Percentiles rank a stretch among this genome's conserved stretches.
Conservation (phyloP, 2,797 vertebrate genomes). For the Fistularia commersonii region DNA sequence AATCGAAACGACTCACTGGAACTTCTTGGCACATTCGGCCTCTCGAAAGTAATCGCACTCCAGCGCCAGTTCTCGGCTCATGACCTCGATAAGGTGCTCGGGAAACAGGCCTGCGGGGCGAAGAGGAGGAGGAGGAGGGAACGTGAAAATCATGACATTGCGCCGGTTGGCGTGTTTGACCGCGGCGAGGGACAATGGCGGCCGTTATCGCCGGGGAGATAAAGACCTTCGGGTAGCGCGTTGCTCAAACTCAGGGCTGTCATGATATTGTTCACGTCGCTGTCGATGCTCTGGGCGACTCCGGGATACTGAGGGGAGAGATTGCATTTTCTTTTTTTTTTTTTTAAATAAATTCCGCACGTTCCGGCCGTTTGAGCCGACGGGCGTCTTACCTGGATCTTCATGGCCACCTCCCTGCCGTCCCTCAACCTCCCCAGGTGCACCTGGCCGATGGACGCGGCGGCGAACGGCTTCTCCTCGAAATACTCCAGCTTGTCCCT, state of each 20-base stretch:
- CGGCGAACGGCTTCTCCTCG: constrained; percentile 94
- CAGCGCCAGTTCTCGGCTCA: constrained; percentile 86
- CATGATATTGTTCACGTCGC: constrained; percentile 96
- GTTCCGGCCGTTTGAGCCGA: background rate
- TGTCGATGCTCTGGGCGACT: constrained; percentile 96
- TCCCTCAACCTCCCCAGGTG: constrained; percentile 91
- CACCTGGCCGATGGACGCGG: constrained; percentile 97
- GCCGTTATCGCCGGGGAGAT: background rate
- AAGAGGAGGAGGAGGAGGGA: too few relatives aligned
- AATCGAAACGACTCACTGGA: constrained; percentile 74
- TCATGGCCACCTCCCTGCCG: constrained; percentile 95
- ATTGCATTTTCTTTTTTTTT: constrained; percentile 7
- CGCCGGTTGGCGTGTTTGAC: too few relatives aligned
- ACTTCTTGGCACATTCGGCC: constrained; percentile 87
- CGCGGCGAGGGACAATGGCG: background rate
- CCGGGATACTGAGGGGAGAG: constrained; percentile 84
- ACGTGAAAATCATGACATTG: too few relatives aligned
- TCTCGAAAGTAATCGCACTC: constrained; percentile 95
- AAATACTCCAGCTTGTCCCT: constrained; percentile 89
- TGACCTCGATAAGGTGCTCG: constrained; percentile 91
- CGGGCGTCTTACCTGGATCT: constrained; percentile 86
- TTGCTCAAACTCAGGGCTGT: constrained; percentile 94
- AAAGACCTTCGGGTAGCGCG: constrained; percentile 91
- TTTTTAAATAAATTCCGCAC: background rate
- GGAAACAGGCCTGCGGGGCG: constrained; percentile 84